phyloP scores from a whole-genome alignment of 2,797 vertebrate species.

The Enteromius thamalakanensis region DNA sequence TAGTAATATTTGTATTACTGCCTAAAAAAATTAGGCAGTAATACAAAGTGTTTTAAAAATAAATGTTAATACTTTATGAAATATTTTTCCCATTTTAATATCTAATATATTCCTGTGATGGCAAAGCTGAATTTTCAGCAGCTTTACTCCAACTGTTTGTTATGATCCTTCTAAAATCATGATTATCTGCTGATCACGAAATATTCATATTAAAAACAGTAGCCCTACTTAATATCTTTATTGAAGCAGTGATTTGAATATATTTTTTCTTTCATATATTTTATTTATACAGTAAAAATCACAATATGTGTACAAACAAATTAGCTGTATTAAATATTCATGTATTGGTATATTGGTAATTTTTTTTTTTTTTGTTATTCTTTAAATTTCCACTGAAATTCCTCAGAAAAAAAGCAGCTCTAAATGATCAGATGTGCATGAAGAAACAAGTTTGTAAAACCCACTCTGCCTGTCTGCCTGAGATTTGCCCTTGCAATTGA shows the following conservation, averaged over 20 bases:
- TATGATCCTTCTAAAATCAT: background rate
- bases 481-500: slow-evolving; percentile 31
- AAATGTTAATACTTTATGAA: too few relatives aligned
- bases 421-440: background rate
- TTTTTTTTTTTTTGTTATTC: too few relatives aligned
- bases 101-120: background rate
- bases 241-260: background rate
- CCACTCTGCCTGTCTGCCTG: background rate
- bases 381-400: background rate
- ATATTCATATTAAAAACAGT: background rate
- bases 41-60: background rate
- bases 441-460: background rate
- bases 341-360: background rate
- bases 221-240: background rate
- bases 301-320: too few relatives aligned
- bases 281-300: too few relatives aligned
- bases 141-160: background rate
- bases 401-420: background rate
- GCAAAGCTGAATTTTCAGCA: background rate
- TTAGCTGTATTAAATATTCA: background rate
- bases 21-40: background rate
- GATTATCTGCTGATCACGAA: background rate
- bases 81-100: background rate
- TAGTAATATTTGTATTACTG: too few relatives aligned
- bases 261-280: too few relatives aligned